Base-by-base conservation (phyloP, 64 coral and sea anemone species). In the Orbicella faveolata region DNA sequence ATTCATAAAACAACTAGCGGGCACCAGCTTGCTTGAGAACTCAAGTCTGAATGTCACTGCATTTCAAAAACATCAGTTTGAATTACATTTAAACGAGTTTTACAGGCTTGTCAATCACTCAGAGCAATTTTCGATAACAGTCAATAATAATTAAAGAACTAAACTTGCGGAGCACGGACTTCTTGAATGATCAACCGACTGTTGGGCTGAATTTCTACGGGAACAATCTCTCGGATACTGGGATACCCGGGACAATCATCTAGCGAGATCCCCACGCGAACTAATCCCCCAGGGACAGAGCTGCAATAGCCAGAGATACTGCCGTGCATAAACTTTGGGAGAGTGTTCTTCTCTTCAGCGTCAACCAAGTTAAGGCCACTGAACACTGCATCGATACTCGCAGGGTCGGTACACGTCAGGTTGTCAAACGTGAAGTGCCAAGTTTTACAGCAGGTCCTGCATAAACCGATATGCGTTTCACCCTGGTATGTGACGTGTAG, bases 351-450 rank as follows among this genome's bases (percentile, higher is more conserved):
- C 61, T 76, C 73, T 48, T 63, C 91, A 68, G 79, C 81, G 68
- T 89, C 35, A 17, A 84, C 35, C 69, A 96, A 86, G 63, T 91
- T 63, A 54, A 93, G 57, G 21, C 80, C 81, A 64, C 88, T 90
- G 55, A 90, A 93, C 13, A 93, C 91, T 6, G 94, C 94, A 44
- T 89, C 53, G 37, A 96, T 75, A 17, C 75, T 59, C 20, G 81
- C 91, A 65, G 94, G 94, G 48, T 88, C 84, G 19, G 87, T 88
- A 41, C 94, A 96, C 51, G 92, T 81, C 80, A 76, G 25, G 76
- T 89, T 92, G 89, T 96, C 89, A 34, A 96, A 90, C 21, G 88
- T 90, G 88, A 96, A 96, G 76, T 93, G 80, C 94, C 94, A 96
- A 18, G 36, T 82, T 75, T 93, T 96, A 64, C 94, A 96, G 36